Base-by-base conservation (phyloP, 2,113 vertebrate species). In the Prochilodus magdalenae region DNA sequence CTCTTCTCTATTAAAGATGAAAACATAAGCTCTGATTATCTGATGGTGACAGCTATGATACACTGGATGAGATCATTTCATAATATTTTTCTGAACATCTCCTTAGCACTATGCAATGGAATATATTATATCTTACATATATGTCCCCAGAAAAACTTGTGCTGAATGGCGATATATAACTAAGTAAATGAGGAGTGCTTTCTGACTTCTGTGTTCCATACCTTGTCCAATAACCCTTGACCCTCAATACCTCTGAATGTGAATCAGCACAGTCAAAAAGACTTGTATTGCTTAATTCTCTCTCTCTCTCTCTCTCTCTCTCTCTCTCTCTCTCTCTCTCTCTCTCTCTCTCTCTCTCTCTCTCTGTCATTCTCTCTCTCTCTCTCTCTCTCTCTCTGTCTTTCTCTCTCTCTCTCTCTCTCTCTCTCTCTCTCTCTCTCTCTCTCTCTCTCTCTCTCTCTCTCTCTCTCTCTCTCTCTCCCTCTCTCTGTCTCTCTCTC, bases 351-450 rank as follows among this genome's bases (percentile, higher is more conserved):
- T 63, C 73, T 77, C n/a, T 49, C 72, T 63, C 57, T 69, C 73
- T 81, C 80, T 86, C 71, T 60, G 55, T 81, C n/a, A n/a, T n/a
- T n/a, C 74, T 26, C 29, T 70, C 59, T 27, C 53, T 55, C 47
- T 49, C 70, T 76, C 71, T 30, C 26, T 24, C n/a, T 24, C 66
- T 51, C 24, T 62, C 67, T 40, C 69, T 30, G 44, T 53, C 51
- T 15, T 69, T 27, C 73, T 47, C 62, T 33, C 66, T 53, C 71
- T 63, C 73, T 75, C 15, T 20, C n/a, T 27, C 44, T 36, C 24
- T 44, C 57, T 36, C 36, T 53, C 74, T 26, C 29, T 70, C 59
- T 27, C 53, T 55, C 47, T 49, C 70, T 76, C 71, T 30, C 26
- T 24, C n/a, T 24, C 66, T 51, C 24, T 62, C 67, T 40, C 69